Conservation (phyloP, 1,140 invertebrate species). For the Zaprionus africanus region DNA sequence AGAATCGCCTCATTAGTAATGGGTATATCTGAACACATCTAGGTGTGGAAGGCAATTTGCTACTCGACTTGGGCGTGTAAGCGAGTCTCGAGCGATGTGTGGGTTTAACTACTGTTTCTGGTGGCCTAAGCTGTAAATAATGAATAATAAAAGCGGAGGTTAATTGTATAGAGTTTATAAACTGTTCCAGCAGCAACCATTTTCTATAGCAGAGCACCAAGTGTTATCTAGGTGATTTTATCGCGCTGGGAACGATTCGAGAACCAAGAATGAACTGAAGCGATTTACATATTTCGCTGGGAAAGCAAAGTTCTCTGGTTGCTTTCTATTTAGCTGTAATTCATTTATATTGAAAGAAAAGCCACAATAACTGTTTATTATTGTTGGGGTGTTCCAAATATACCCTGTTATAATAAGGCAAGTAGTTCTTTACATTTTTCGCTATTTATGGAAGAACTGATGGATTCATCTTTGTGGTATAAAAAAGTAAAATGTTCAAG, state of each 20-base stretch:
- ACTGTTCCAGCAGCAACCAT: not conserved
- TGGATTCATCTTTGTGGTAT: too few relatives aligned
- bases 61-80: constrained; percentile 41
- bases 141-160: constrained; percentile 1
- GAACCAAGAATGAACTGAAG: not conserved
- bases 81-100: constrained; percentile 11
- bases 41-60: constrained; percentile 57
- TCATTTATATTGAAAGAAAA: not conserved
- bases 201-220: not conserved
- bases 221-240: not conserved
- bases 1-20: constrained; percentile 56
- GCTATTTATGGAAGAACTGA: too few relatives aligned
- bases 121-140: constrained; percentile 4
- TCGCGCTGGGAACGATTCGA: not conserved
- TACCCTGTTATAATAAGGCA: not conserved
- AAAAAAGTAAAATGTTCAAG: too few relatives aligned
- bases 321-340: not conserved
- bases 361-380: not conserved
- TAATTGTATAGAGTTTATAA: not conserved
- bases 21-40: constrained; percentile 36
- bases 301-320: not conserved
- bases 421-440: too few relatives aligned
- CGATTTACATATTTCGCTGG: constrained; percentile 3
- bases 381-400: not conserved
- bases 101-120: constrained; percentile 10